Evolutionary conservation across 1,140 invertebrate species (phyloP).

Genomic region (Bombus turneri): DNA sequence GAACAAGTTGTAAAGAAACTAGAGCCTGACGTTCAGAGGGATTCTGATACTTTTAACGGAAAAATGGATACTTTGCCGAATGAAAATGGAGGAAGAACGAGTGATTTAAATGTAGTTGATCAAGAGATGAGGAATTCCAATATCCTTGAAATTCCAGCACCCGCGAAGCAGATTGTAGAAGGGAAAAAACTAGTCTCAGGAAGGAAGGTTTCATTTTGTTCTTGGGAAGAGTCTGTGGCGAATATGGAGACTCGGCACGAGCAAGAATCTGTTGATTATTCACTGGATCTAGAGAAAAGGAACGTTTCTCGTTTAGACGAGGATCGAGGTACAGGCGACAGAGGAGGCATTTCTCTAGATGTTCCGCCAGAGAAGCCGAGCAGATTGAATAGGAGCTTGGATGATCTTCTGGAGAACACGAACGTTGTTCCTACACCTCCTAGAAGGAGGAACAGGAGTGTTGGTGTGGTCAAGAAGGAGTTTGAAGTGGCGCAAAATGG

Average conservation of each 20-base stretch:
- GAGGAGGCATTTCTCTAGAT: background rate
- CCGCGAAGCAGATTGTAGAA: conserved; percentile 23
- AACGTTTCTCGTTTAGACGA: background rate
- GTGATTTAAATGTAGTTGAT: background rate
- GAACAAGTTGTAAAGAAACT: conserved; percentile 57
- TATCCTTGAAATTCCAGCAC: conserved; percentile 23
- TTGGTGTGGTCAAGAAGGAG: conserved; percentile 51
- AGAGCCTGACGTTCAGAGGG: conserved; percentile 66
- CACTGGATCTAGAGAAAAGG: background rate
- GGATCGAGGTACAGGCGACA: background rate
- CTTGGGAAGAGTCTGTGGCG: conserved; percentile 54
- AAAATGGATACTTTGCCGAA: too few species aligned
- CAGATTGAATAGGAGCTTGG: conserved; percentile 66
- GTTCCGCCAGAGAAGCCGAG: conserved; percentile 75
- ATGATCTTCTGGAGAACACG: conserved; percentile 53
- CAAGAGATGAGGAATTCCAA: background rate
- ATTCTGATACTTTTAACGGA: conserved; percentile 7
- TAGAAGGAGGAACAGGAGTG: conserved; percentile 71
- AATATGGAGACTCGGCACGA: conserved; percentile 15
- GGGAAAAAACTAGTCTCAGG: conserved; percentile 10
- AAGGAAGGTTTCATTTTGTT: conserved; percentile 63
- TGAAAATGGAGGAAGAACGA: background rate
- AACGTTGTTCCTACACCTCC: conserved; percentile 75
- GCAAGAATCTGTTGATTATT: conserved; percentile 13
- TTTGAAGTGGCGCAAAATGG: conserved; percentile 42